Evolutionary conservation across 2,888 invertebrate species (phyloP), one percentile per base, ranked within the genome.

Genomic region (Drosophila macrothrix): DNA sequence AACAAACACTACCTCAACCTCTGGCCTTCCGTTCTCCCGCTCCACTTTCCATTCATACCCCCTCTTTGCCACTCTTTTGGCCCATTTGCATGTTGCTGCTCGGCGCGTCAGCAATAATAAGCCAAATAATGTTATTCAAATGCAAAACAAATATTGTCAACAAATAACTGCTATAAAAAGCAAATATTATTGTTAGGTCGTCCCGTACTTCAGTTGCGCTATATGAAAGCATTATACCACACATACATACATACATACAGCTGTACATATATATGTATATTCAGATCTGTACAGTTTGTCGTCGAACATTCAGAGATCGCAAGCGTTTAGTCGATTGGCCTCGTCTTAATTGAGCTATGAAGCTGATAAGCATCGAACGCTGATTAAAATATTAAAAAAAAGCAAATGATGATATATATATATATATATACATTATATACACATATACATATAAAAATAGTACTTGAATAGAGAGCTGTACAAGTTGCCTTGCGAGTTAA

Each of bases 21-120:
- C 29, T 31, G 14, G 29, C 9, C n/a, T 22, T 31, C 3, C 37
- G 29, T 46, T 19, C 35, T 16, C 19, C 61, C n/a, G 41, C 46
- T 16, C 22, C 46, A 14, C n/a, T 19, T 19, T 25, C 35, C 25
- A 35, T 25, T 10, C n/a, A 22, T 22, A 10, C 16, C 5, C 22
- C 9, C 4, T 1, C 7, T 14, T 12, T 22, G 5, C 46, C 5
- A 22, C 16, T 31, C 25, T 39, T 31, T 61, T 35, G 52, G 35
- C 64, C 81, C 43, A 80, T 77, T 80, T 81, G 79, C 79, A 80
- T 77, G 81, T 77, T 68, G 33, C 41, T 65, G 69, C 58, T 73
- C n/a, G 64, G 54, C 78, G 78, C 86, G 88, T 81, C 84, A 77
- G 85, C 82, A 81, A 86, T 74, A 73, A 81, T 80, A 76, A 74